Evolutionary conservation across 1,140 invertebrate genomes (phyloP).

Genomic region (Venustaconcha ellipsiformis): DNA sequence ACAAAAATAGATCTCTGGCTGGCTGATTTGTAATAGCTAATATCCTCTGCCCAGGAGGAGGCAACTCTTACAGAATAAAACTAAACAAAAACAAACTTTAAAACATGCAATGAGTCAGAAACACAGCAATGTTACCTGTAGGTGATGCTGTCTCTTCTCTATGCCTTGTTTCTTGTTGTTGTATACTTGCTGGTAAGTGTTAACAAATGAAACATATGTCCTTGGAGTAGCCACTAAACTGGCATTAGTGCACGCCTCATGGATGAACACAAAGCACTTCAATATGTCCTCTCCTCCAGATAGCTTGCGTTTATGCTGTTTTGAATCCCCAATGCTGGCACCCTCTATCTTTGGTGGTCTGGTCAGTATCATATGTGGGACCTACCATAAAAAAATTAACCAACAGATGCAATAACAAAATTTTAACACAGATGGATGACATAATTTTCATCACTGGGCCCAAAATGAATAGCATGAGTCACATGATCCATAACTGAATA

Average conservation of each 20-base stretch:
- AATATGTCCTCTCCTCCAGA: constrained; percentile 67
- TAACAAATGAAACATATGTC: constrained; percentile 75
- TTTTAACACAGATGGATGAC: neutral
- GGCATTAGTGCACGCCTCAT: constrained; percentile 62
- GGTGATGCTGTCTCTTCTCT: constrained; percentile 71
- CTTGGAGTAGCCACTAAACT: constrained; percentile 70
- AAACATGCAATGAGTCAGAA: neutral
- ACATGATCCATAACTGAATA: no score
- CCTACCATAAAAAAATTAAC: constrained; percentile 38
- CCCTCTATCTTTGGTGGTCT: constrained; percentile 63
- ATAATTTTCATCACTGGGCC: neutral
- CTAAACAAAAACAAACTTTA: no score
- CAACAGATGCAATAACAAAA: neutral
- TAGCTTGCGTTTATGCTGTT: constrained; percentile 55
- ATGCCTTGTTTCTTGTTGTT: constrained; percentile 73
- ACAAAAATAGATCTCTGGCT: no score
- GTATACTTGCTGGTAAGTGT: constrained; percentile 75
- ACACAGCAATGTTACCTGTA: constrained; percentile 71
- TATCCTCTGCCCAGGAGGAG: no score
- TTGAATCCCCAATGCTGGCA: constrained; percentile 56
- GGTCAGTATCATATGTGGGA: constrained; percentile 64
- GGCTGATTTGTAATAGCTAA: no score
- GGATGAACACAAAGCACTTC: constrained; percentile 70
- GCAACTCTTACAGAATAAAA: no score
- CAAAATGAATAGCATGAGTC: neutral